A percentile compares a stretch with the other conserved stretches of the same genome.
These are phyloP conservation scores for Rhinopomastus cyanomelas DNA, from an alignment of 2,113 vertebrate species.

Conservation along the genomic window DNA sequence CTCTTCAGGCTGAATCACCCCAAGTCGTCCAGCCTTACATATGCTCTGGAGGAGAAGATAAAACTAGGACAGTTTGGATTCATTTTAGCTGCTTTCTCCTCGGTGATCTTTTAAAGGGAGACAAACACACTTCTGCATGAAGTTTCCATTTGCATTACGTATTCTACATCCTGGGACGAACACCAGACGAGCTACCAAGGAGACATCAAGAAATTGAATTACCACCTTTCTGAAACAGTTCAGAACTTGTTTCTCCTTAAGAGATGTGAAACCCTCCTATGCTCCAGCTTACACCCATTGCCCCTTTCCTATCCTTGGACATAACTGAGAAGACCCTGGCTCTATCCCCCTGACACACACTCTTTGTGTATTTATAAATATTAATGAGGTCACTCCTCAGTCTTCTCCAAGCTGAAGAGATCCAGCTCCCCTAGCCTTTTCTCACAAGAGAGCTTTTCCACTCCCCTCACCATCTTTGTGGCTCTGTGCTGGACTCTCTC, in stretches of 20 bases:
- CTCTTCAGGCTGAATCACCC: too few species aligned
- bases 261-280: not conserved
- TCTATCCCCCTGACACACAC: too few species aligned
- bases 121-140: not conserved
- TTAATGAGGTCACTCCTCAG: too few species aligned
- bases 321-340: too few species aligned
- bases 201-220: not conserved
- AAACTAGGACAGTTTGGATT: not conserved
- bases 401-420: too few species aligned
- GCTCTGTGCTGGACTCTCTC: too few species aligned
- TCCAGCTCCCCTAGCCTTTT: too few species aligned
- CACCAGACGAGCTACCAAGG: not conserved
- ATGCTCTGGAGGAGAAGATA: not conserved
- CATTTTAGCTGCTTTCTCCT: not conserved
- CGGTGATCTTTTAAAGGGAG: not conserved
- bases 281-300: too few species aligned
- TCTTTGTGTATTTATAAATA: too few species aligned
- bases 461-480: too few species aligned
- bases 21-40: not conserved
- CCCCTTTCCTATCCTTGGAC: too few species aligned
- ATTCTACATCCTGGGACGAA: not conserved
- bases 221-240: not conserved
- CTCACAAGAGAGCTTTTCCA: too few species aligned
- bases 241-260: not conserved
- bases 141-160: not conserved